Evolutionary conservation across 1,140 invertebrate species (phyloP), one percentile per base, ranked within the genome.

Genomic region (Drosophila albomicans): DNA sequence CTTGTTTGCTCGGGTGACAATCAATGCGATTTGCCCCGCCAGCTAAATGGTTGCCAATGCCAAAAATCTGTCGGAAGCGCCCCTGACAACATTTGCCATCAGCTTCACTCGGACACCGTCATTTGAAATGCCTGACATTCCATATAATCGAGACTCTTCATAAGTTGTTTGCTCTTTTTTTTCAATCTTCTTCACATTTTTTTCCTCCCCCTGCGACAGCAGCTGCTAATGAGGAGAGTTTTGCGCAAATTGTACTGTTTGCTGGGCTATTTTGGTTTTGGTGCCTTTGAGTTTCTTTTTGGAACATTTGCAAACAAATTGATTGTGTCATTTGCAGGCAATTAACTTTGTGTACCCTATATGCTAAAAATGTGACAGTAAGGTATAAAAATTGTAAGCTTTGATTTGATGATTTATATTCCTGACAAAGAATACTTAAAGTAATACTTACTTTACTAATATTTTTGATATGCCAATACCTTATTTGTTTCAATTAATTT

Each of bases 271-370:
- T 49, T 15, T n/a, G 11, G 20, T 11, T 48, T 25, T 25, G 20
- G 35, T 38, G 32, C 16, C 41, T 35, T 45, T 70, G 28, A 58
- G 32, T 59, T 25, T 35, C 10, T 20, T n/a, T 52, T 28, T 13
- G 11, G 6, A 13, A 52, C 25, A 54, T 46, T 63, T 61, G 65
- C 28, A 54, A 45, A 73, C 66, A 79, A 88, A 82, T 82, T 74
- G 73, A 58, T 69, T 80, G 43, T 82, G 82, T 87, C 82, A 79
- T 65, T 82, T 77, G 66, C 72, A 80, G 69, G 65, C 77, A 65
- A 67, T 79, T 61, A 73, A 61, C 16, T 59, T 73, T 54, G 8
- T 59, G 15, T 41, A 41, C 6, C 16, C 61, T 51, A 7, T 16
- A 48, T 16, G 11, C 20, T 16, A 13, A 15, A 30, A 20, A 11